Evolutionary conservation across 2,113 vertebrate species (phyloP).

Genomic region (Indri indri): DNA sequence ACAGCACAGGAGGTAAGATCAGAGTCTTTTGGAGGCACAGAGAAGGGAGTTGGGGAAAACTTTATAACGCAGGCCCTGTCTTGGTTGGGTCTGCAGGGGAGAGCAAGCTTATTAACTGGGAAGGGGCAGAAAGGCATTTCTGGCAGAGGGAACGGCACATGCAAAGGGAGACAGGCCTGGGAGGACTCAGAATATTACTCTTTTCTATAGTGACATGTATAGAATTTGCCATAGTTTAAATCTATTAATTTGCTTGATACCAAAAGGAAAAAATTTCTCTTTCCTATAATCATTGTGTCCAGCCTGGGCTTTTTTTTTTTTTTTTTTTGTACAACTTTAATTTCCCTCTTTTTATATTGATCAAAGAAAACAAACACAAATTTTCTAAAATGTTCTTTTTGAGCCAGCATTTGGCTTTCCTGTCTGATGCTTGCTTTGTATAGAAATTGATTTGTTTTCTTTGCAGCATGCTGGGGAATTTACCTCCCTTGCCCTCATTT

Average conservation of each 20-base stretch:
- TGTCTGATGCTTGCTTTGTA: slow-evolving; percentile 6
- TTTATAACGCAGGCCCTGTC: neutral
- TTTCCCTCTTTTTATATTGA: slow-evolving; percentile 39
- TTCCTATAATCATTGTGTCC: slow-evolving; percentile 17
- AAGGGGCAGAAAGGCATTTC: neutral
- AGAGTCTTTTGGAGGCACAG: neutral
- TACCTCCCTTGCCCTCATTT: neutral
- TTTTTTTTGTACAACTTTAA: slow-evolving; percentile 24
- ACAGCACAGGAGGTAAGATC: neutral
- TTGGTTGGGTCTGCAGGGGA: neutral
- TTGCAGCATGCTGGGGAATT: neutral
- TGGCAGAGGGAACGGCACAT: neutral
- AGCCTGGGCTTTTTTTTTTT: neutral
- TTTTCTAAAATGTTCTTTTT: neutral
- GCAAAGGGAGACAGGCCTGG: neutral
- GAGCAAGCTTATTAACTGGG: neutral
- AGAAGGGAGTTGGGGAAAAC: neutral
- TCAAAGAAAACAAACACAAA: neutral
- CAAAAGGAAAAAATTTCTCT: neutral
- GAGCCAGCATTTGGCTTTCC: slow-evolving; percentile 24
- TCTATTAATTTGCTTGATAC: slow-evolving; percentile 45
- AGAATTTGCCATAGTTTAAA: neutral
- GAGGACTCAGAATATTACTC: neutral
- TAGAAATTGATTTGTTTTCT: slow-evolving; percentile 40
- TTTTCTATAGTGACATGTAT: neutral